Conservation (phyloP, 53 echinoderm and acorn worm genomes). For the Luidia sarsii region DNA sequence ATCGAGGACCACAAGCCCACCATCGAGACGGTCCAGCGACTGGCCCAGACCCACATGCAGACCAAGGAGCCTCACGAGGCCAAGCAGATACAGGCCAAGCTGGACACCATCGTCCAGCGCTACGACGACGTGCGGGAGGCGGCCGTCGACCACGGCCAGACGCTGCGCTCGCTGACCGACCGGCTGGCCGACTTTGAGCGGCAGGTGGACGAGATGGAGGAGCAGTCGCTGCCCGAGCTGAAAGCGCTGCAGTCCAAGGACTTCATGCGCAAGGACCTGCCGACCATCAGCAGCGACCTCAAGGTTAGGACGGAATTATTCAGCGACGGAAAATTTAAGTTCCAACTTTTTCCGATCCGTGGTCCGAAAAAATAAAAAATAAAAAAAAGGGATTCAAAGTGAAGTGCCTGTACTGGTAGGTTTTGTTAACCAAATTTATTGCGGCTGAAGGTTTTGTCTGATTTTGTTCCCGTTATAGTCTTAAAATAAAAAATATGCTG, state of each 20-base stretch:
- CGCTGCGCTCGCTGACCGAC: conserved; percentile 62
- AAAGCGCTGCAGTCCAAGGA: conserved; percentile 71
- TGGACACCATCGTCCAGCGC: conserved; percentile 80
- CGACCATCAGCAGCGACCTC: conserved; percentile 67
- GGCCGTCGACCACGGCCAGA: conserved; percentile 57
- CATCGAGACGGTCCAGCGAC: conserved; percentile 76
- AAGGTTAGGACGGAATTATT: conserved; percentile 46
- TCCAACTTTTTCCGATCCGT: too few species aligned
- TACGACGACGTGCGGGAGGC: conserved; percentile 66
- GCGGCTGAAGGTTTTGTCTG: too few species aligned
- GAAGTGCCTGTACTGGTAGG: too few species aligned
- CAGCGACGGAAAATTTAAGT: too few species aligned
- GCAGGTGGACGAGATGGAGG: conserved; percentile 80
- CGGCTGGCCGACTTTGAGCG: conserved; percentile 79
- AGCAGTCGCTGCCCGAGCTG: conserved; percentile 76
- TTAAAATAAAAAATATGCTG: too few species aligned
- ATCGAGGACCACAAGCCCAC: conserved; percentile 81
- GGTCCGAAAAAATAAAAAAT: too few species aligned
- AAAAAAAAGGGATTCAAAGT: too few species aligned
- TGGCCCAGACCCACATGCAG: conserved; percentile 76
- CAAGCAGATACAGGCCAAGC: conserved; percentile 72
- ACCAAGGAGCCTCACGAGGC: conserved; percentile 79
- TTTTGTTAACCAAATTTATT: too few species aligned
- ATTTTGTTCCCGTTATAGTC: too few species aligned
- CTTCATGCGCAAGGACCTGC: conserved; percentile 66